These are phyloP conservation scores for Ichneumoninae sp. DNA, from an alignment of 2,888 invertebrate genomes.

Conservation along the genomic window DNA sequence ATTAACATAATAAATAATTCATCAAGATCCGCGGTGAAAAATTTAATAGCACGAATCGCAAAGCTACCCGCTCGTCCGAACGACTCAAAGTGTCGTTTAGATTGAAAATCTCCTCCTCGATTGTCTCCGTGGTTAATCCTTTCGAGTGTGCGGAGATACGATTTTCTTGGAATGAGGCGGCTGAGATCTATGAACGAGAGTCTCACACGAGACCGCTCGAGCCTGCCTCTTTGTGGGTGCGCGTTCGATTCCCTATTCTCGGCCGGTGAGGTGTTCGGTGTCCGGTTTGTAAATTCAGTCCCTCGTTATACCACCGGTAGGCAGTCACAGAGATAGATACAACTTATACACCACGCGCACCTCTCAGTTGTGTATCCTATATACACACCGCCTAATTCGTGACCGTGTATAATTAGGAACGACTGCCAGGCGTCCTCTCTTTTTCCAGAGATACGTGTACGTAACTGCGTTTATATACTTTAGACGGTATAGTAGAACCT, in stretches of 20 bases:
- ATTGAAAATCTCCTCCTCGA: constrained; percentile 35
- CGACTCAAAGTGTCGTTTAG: constrained; percentile 24
- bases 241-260: constrained; percentile 52
- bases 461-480: background rate
- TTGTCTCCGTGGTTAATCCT: background rate
- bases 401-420: constrained; percentile 73
- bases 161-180: constrained; percentile 47
- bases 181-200: background rate
- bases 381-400: constrained; percentile 71
- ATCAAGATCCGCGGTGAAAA: background rate
- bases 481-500: background rate
- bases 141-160: background rate
- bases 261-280: constrained; percentile 33
- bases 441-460: constrained; percentile 60
- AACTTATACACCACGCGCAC: constrained; percentile 67
- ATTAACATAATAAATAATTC: background rate
- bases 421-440: constrained; percentile 60
- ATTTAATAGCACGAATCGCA: background rate
- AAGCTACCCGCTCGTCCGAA: background rate
- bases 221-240: constrained; percentile 21
- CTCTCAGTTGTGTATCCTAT: constrained; percentile 56
- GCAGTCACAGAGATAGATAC: constrained; percentile 51
- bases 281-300: constrained; percentile 60
- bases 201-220: background rate
- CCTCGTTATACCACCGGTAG: constrained; percentile 63